Evolutionary conservation across 2,113 vertebrate species (phyloP), one percentile per base, ranked within the genome.

Genomic region (Tyrannus savana): DNA sequence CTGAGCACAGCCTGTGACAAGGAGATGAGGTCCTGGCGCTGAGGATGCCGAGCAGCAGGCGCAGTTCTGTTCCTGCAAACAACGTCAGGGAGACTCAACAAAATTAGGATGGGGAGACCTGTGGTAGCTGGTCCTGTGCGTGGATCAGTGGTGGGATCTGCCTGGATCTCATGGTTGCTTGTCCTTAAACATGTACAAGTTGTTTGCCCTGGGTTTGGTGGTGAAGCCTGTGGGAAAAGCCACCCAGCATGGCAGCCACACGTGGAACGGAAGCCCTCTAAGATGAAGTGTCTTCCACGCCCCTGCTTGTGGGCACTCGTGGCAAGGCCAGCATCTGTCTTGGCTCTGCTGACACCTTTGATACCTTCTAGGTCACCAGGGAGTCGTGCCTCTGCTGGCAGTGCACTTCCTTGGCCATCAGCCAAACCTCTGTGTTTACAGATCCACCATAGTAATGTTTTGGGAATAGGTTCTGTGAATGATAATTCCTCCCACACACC

Each of bases 401-500:
- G 1, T 2, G 28, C 5, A 1, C 49, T 50, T 14, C 31, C 31
- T 11, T 24, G 27, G 30, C 2, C 10, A 12, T 17, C 10, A 8
- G 50, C 16, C 1, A 0, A 25, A 6, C 28, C 81, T 49, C 47
- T 7, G 1, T 27, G 41, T 28, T 41, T 27, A 12, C 18, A 5
- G 19, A 39, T 27, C n/a, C 6, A 1, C 3, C 1, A 2, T 7
- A 8, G 7, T 6, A 7, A 15, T 4, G 3, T 25, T 28, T 52
- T 25, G 68, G 83, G 80, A 56, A 2, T 10, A 4, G 50, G 8
- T 47, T 21, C 79, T 19, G 22, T 39, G n/a, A 33, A 17, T 12
- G 39, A 35, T 13, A 12, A 62, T 71, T 74, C 18, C n/a, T 33
- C 50, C 35, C 56, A 15, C 59, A n/a, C n/a, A n/a, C n/a, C 17